Base-by-base conservation (phyloP, 2,113 vertebrate species). In the Scomber colias region DNA sequence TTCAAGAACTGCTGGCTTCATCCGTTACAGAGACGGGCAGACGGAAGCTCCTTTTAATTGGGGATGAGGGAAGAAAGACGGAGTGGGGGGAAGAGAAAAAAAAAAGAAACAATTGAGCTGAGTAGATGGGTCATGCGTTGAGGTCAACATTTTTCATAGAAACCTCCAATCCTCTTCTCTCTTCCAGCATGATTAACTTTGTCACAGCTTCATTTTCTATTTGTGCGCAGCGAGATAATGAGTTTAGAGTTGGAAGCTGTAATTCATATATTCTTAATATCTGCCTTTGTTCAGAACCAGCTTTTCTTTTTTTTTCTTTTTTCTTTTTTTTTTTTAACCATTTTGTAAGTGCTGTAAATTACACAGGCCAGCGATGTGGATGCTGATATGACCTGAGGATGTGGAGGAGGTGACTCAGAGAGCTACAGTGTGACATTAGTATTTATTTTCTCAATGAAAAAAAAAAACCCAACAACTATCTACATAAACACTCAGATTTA, bases 141-240 rank as follows among this genome's bases (percentile, higher is more conserved):
- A 90, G 91, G 90, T 93, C 92, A 86, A 63, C 79, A 71, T 90
- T 82, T 90, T 89, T 92, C 89, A 90, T 62, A 31, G 77, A 86
- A 89, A 82, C 63, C 77, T 77, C 61, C 60, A 57, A 79, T 84
- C 67, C 80, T 51, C 77, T 71, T 35, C 71, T 55, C 62, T 61
- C 46, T 4, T 21, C 59, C 86, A 19, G 78, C 67, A 8, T 80
- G 91, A 90, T 90, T 90, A 90, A 85, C 89, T 89, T 77, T 72
- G 87, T 92, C 91, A 82, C 83, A 80, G 82, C 80, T 86, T 89
- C 75, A 87, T 90, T 90, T 84, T 84, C 75, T 80, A 79, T 90
- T 85, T 77, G 73, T 72, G 59, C 19, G 30, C 56, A 7, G 70
- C n/a, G 60, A 86, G 87, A 90, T 94, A 93, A 93, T 91, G 91